These are phyloP conservation scores for Ptychodera flava DNA, from an alignment of 35 echinoderm and acorn worm species.

Conservation along the genomic window DNA sequence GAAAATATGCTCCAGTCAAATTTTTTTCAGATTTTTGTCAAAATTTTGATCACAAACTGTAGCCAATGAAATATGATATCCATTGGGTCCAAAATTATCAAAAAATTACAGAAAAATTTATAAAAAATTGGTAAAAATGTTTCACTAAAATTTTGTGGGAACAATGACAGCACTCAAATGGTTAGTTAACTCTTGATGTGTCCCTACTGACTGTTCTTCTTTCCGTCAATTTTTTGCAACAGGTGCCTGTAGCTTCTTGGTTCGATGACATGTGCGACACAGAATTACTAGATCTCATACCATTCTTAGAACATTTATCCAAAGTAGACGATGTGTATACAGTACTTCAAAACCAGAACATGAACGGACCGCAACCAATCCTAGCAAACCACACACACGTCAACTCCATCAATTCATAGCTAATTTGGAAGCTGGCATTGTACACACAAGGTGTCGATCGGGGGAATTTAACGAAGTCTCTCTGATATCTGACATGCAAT, in stretches of 20 bases:
- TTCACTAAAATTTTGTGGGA: too few species aligned
- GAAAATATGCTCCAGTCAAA: too few species aligned
- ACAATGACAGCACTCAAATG: too few species aligned
- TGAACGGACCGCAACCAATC: conserved; percentile 86
- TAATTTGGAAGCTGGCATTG: background rate
- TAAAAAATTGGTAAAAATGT: too few species aligned
- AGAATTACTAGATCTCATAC: conserved; percentile 88
- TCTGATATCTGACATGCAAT: background rate
- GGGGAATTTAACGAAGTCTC: too few species aligned
- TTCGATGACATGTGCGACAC: conserved; percentile 96
- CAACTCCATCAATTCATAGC: background rate
- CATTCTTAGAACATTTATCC: conserved; percentile 82
- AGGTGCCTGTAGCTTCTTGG: conserved; percentile 98
- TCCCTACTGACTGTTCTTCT: too few species aligned
- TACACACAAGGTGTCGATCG: background rate
- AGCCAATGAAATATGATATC: too few species aligned
- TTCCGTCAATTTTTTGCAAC: conserved; percentile 7
- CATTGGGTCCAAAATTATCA: too few species aligned
- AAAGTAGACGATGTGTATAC: conserved; percentile 93
- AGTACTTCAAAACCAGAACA: conserved; percentile 89
- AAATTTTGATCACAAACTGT: too few species aligned
- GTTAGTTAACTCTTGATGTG: too few species aligned
- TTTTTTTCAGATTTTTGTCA: too few species aligned
- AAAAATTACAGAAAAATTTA: too few species aligned
- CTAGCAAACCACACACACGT: background rate